Evolutionary conservation across 2,113 vertebrate genomes (phyloP).

Genomic region (Daboia siamensis): DNA sequence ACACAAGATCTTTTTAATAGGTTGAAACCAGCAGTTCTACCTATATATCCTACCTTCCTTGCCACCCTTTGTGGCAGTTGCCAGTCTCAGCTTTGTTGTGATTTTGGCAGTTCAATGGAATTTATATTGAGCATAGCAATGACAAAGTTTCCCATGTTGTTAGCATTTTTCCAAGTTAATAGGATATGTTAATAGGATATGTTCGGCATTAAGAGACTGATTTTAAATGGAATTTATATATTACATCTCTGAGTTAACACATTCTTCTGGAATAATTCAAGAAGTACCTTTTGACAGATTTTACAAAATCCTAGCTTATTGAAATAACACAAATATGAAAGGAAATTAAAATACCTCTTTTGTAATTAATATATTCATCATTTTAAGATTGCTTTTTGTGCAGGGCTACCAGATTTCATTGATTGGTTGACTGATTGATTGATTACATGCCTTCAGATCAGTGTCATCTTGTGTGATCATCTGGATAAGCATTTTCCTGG

Average conservation of each 20-base stretch:
- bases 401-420: neutral
- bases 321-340: neutral
- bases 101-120: neutral
- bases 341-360: neutral
- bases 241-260: neutral
- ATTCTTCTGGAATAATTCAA: slow-evolving; percentile 2
- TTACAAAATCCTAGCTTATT: neutral
- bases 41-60: neutral
- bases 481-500: neutral
- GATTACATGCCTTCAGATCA: neutral
- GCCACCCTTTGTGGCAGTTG: neutral
- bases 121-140: neutral
- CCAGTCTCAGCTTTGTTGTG: neutral
- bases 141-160: neutral
- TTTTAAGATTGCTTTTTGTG: neutral
- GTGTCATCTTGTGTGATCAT: neutral
- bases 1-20: neutral
- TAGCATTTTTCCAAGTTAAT: neutral
- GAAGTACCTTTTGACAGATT: neutral
- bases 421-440: neutral
- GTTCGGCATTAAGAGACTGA: neutral
- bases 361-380: neutral
- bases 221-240: neutral
- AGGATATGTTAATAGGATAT: neutral
- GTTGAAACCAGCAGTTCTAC: neutral